Evolutionary conservation across 2,113 vertebrate genomes (phyloP).

Genomic region (Ondatra zibethicus): DNA sequence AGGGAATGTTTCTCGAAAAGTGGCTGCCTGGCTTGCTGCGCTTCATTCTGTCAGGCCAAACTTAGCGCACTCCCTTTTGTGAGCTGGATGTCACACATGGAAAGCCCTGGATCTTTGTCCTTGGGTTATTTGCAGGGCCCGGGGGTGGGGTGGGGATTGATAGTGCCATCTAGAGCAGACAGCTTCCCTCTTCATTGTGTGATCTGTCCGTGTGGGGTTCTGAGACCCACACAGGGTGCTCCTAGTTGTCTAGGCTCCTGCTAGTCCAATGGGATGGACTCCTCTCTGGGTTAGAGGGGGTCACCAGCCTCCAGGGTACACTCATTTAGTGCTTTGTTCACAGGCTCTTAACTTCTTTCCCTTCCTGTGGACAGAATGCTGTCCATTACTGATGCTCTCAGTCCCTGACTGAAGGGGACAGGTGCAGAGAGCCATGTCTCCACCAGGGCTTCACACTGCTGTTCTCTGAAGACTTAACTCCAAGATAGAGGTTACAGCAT

Average conservation of each 20-base stretch:
- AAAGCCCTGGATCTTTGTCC: neutral
- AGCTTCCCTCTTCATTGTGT: neutral
- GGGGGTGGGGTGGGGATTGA: neutral
- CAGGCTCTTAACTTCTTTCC: too few species aligned
- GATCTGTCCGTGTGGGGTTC: accelerated
- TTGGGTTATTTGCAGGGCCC: neutral
- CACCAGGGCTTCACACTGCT: neutral
- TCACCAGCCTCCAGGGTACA: neutral
- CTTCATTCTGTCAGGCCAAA: neutral
- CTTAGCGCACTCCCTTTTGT: accelerated
- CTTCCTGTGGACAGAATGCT: neutral
- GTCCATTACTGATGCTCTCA: accelerated
- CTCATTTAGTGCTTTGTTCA: neutral
- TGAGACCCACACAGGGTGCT: neutral
- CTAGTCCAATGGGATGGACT: neutral
- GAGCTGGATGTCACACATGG: accelerated
- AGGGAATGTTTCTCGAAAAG: neutral
- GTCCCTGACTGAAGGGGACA: too few species aligned
- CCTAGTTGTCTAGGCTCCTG: neutral
- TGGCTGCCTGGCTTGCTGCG: accelerated
- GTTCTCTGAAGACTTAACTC: neutral
- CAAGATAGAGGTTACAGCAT: neutral
- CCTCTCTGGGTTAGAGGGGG: neutral
- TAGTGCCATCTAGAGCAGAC: neutral
- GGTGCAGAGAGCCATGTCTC: neutral